Conservation (phyloP, 2,113 vertebrate species). For the Mellivora capensis region DNA sequence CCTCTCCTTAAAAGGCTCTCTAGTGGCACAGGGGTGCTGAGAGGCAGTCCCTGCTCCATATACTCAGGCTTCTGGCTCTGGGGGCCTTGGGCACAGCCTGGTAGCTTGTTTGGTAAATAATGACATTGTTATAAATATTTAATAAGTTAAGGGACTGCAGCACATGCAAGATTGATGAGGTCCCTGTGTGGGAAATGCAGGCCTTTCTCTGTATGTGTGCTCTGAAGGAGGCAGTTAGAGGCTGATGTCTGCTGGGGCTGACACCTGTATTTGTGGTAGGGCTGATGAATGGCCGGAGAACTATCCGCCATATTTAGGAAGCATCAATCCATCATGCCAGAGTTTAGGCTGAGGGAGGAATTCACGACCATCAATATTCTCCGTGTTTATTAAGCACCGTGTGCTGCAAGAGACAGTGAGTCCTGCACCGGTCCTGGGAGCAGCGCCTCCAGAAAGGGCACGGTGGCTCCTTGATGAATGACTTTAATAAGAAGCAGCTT, state of each 20-base stretch:
- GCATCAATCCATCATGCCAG: conserved; percentile 71
- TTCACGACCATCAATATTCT: conserved; percentile 39
- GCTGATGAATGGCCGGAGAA: conserved; percentile 84
- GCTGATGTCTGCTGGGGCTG: conserved; percentile 78
- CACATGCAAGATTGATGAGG: conserved; percentile 81
- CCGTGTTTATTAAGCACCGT: conserved; percentile 24
- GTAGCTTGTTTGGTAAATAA: conserved; percentile 78
- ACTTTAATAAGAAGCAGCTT: conserved; percentile 57
- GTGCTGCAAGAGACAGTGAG: not conserved
- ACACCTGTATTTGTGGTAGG: conserved; percentile 84
- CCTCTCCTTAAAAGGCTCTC: not conserved
- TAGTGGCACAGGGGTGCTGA: not conserved
- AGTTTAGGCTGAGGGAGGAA: conserved; percentile 50
- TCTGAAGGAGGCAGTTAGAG: conserved; percentile 78
- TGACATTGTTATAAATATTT: conserved; percentile 79
- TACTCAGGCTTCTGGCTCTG: not conserved
- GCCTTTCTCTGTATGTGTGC: conserved; percentile 55
- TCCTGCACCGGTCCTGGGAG: not conserved
- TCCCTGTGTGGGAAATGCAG: conserved; percentile 52
- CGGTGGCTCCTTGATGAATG: not conserved
- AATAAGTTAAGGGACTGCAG: conserved; percentile 76
- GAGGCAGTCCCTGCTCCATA: not conserved
- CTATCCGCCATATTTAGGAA: conserved; percentile 53
- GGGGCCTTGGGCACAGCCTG: not conserved
- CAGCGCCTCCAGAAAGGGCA: conserved; percentile 46